phyloP scores from a whole-genome alignment of 2,888 invertebrate species.

The Meteorus cinctellus region DNA sequence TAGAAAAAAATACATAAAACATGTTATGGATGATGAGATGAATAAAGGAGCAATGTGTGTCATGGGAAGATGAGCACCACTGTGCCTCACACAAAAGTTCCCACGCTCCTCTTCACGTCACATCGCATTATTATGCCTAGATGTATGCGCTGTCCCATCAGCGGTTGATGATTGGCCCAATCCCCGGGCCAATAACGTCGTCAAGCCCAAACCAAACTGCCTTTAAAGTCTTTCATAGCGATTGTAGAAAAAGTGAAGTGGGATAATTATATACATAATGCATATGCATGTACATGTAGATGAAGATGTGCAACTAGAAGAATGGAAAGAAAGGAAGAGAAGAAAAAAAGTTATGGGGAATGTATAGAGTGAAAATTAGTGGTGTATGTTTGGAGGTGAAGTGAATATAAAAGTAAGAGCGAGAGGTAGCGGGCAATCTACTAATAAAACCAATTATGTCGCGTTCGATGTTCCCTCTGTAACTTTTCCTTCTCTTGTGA shows the following conservation, averaged over 20 bases:
- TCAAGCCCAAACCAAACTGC: conserved; percentile 19
- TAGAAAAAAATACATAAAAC: too few relatives aligned
- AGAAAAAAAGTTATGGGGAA: background rate
- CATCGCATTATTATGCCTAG: conserved; percentile 58
- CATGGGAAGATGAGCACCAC: conserved; percentile 57
- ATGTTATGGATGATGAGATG: background rate
- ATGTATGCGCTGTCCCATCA: conserved; percentile 47
- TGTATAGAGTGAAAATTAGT: too few relatives aligned
- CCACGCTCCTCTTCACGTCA: conserved; percentile 62
- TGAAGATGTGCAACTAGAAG: background rate
- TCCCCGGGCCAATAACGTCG: conserved; percentile 52
- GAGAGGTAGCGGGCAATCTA: too few relatives aligned
- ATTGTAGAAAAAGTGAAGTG: conserved; percentile 49
- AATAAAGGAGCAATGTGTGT: background rate
- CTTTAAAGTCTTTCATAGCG: conserved; percentile 42
- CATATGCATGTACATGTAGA: background rate
- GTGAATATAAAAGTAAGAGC: too few relatives aligned
- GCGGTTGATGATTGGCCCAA: conserved; percentile 57
- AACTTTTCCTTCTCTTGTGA: too few relatives aligned
- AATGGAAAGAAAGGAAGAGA: background rate
- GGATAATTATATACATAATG: conserved; percentile 25
- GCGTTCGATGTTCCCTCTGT: too few relatives aligned
- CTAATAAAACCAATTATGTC: too few relatives aligned
- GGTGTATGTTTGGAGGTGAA: too few relatives aligned
- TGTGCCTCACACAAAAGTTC: conserved; percentile 60